Conservation (phyloP, 2,888 invertebrate genomes). For the Ochropleura plecta region DNA sequence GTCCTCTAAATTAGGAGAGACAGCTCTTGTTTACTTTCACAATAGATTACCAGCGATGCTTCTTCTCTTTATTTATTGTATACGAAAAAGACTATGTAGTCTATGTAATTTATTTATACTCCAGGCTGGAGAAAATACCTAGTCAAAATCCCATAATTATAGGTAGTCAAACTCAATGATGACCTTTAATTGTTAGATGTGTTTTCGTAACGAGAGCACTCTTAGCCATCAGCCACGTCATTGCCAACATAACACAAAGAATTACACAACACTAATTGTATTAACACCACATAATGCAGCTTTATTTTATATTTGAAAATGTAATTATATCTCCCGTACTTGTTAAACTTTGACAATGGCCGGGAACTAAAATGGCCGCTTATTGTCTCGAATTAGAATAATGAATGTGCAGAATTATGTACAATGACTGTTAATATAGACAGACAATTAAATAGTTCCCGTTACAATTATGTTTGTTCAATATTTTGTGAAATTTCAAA, state of each 20-base stretch:
- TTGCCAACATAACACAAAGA: slow-evolving; percentile 72
- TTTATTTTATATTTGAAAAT: slow-evolving; percentile 86
- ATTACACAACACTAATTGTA: slow-evolving; percentile 87
- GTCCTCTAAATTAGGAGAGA: slow-evolving; percentile 70
- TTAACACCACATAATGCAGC: slow-evolving; percentile 81
- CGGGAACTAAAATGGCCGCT: slow-evolving; percentile 83
- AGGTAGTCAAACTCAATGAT: slow-evolving; percentile 9
- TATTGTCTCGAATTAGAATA: slow-evolving; percentile 86
- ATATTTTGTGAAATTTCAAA: slow-evolving; percentile 78
- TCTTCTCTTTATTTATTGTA: slow-evolving; percentile 3
- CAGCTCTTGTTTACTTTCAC: slow-evolving; percentile 58
- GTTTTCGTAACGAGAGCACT: slow-evolving; percentile 80
- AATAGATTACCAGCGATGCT: slow-evolving; percentile 16
- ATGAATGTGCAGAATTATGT: slow-evolving; percentile 81
- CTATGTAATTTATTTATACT: not conserved
- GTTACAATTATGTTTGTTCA: slow-evolving; percentile 83
- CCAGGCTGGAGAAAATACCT: not conserved
- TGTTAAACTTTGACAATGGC: slow-evolving; percentile 86
- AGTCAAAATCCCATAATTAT: not conserved
- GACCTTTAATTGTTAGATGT: slow-evolving; percentile 39
- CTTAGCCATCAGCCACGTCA: slow-evolving; percentile 58
- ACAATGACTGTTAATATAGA: slow-evolving; percentile 78
- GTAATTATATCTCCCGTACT: slow-evolving; percentile 84
- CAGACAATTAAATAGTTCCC: slow-evolving; percentile 74
- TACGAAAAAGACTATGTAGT: not conserved